Percentiles rank a stretch among this genome's conserved stretches.
phyloP scores from a whole-genome alignment of 2,888 invertebrate species.

The Crocallis elinguaria region DNA sequence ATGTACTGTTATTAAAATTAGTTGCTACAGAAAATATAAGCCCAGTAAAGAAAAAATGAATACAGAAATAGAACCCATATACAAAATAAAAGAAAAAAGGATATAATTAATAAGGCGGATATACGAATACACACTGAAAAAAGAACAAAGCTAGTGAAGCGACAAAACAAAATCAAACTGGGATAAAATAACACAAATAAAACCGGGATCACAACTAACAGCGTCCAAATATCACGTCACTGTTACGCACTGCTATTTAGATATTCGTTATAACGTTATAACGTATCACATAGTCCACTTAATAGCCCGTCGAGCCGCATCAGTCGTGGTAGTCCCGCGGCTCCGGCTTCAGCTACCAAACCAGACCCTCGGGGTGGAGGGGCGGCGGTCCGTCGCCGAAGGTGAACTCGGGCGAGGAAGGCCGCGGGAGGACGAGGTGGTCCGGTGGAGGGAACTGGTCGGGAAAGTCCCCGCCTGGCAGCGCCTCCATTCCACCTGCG shows the following conservation, averaged over 20 bases:
- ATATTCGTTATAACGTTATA: slow-evolving; percentile 34
- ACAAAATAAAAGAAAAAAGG: slow-evolving; percentile 7
- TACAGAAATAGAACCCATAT: not conserved
- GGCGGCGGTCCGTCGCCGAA: slow-evolving; percentile 82
- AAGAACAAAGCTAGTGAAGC: not conserved
- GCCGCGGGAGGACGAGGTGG: slow-evolving; percentile 88
- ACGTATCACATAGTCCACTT: slow-evolving; percentile 67
- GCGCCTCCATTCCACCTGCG: slow-evolving; percentile 87
- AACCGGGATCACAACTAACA: slow-evolving; percentile 47
- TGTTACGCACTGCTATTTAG: slow-evolving; percentile 21
- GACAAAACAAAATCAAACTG: slow-evolving; percentile 10
- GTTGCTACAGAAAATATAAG: not conserved
- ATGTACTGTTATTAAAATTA: not conserved
- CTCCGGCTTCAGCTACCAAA: slow-evolving; percentile 86
- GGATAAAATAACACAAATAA: slow-evolving; percentile 32
- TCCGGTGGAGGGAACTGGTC: slow-evolving; percentile 86
- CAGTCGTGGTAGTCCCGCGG: slow-evolving; percentile 85
- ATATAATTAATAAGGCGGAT: slow-evolving; percentile 19
- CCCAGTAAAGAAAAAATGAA: not conserved
- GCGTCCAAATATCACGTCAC: slow-evolving; percentile 29
- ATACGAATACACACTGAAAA: not conserved
- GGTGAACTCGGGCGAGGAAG: slow-evolving; percentile 91
- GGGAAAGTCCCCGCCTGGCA: slow-evolving; percentile 78
- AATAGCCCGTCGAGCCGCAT: slow-evolving; percentile 81
- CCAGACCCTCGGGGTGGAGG: slow-evolving; percentile 79